Conservation (phyloP, 64 coral and sea anemone genomes). For the Porites lutea region DNA sequence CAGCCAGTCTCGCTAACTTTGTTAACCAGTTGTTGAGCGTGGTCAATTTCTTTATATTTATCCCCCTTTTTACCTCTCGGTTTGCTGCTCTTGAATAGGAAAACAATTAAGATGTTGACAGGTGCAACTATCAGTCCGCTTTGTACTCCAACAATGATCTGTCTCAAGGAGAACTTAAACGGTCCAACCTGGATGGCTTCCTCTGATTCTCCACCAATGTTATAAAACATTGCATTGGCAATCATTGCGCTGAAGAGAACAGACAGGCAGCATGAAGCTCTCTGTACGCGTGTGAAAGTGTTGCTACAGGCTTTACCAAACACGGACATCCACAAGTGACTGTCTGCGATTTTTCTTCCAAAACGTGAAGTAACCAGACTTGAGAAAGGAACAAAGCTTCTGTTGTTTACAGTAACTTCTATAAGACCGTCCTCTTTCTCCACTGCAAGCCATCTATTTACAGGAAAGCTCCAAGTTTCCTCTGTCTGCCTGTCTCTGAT, state of each 20-base stretch:
- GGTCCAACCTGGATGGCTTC: slow-evolving; percentile 55
- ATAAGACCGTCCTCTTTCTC: slow-evolving; percentile 32
- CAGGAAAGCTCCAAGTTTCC: slow-evolving; percentile 12
- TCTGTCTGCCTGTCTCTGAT: slow-evolving; percentile 53
- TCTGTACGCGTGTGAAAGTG: slow-evolving; percentile 62
- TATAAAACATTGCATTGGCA: slow-evolving; percentile 76
- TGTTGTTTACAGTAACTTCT: slow-evolving; percentile 46
- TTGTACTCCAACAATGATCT: slow-evolving; percentile 55
- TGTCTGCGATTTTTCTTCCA: slow-evolving; percentile 46
- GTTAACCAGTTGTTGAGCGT: neutral
- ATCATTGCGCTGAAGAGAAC: slow-evolving; percentile 69
- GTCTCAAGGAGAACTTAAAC: slow-evolving; percentile 62
- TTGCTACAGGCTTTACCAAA: slow-evolving; percentile 48
- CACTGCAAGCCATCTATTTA: slow-evolving; percentile 63
- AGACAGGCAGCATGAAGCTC: slow-evolving; percentile 54
- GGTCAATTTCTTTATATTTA: slow-evolving; percentile 4
- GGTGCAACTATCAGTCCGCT: slow-evolving; percentile 61
- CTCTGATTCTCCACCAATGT: slow-evolving; percentile 49
- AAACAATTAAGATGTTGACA: slow-evolving; percentile 61
- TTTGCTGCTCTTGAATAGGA: slow-evolving; percentile 55
- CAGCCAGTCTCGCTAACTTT: slow-evolving; percentile 29
- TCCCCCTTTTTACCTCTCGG: neutral
- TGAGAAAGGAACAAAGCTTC: neutral
- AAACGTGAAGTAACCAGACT: slow-evolving; percentile 31
- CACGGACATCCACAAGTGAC: slow-evolving; percentile 70